Conservation (phyloP, 2,888 invertebrate genomes). For the Auanema sp. region DNA sequence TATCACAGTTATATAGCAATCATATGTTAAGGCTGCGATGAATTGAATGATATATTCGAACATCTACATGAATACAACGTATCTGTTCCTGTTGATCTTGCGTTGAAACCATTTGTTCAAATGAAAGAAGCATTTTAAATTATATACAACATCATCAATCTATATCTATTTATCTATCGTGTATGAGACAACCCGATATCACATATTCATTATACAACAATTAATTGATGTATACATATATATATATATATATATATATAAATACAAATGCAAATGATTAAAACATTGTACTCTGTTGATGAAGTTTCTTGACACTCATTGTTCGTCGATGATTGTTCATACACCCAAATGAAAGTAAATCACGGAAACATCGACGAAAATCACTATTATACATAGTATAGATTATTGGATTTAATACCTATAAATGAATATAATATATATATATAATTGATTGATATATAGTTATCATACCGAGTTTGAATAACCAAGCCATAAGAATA, state of each 20-base stretch:
- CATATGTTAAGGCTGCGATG: slow-evolving; percentile 81
- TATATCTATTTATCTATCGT: too few species aligned
- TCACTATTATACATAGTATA: slow-evolving; percentile 64
- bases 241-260: too few species aligned
- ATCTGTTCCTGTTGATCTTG: slow-evolving; percentile 91
- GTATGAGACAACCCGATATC: too few species aligned
- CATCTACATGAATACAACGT: slow-evolving; percentile 82
- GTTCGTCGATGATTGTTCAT: slow-evolving; percentile 60
- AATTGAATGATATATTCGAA: slow-evolving; percentile 86
- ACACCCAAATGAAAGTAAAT: slow-evolving; percentile 62
- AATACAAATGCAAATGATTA: slow-evolving; percentile 15
- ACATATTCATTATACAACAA: too few species aligned
- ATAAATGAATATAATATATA: too few species aligned
- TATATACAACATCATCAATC: too few species aligned
- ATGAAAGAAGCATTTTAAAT: slow-evolving; percentile 92
- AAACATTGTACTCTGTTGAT: slow-evolving; percentile 59
- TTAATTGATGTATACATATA: too few species aligned
- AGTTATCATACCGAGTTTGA: slow-evolving; percentile 64
- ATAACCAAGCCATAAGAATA: slow-evolving; percentile 66
- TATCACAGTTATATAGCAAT: not conserved
- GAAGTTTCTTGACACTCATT: slow-evolving; percentile 63
- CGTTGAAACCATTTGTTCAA: slow-evolving; percentile 92
- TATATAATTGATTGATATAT: too few species aligned
- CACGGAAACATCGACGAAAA: slow-evolving; percentile 64
- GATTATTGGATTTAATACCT: slow-evolving; percentile 63